phyloP scores from a whole-genome alignment of 2,797 vertebrate species.

The Microctenopoma lineatum region DNA sequence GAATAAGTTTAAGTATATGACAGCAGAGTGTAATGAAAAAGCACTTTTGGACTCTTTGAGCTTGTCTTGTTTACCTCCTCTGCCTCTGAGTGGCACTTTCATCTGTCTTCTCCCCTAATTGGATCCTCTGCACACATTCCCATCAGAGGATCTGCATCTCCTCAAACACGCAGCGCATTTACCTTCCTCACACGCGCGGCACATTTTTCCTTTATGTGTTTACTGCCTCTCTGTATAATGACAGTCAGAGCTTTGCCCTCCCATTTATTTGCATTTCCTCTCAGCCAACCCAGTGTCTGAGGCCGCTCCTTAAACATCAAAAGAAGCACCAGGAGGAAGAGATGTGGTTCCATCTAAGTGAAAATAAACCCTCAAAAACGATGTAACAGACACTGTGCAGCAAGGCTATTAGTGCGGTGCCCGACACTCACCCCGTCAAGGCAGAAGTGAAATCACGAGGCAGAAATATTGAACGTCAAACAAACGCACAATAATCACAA shows the following conservation, averaged over 20 bases:
- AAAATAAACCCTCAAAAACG: constrained; percentile 78
- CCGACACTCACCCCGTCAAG: constrained; percentile 55
- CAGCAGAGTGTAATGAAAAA: constrained; percentile 84
- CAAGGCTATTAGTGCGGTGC: constrained; percentile 66
- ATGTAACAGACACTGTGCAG: constrained; percentile 66
- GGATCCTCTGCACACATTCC: constrained; percentile 82
- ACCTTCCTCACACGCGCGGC: constrained; percentile 69
- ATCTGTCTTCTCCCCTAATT: constrained; percentile 86
- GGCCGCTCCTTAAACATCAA: constrained; percentile 77
- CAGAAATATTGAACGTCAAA: constrained; percentile 59
- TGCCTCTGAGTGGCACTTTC: constrained; percentile 86
- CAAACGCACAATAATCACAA: constrained; percentile 44
- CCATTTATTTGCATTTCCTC: constrained; percentile 82
- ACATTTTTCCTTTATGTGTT: constrained; percentile 77
- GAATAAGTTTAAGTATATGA: constrained; percentile 71
- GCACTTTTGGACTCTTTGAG: constrained; percentile 84
- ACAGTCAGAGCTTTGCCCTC: constrained; percentile 80
- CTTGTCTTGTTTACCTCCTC: constrained; percentile 84
- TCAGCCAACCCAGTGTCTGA: constrained; percentile 74
- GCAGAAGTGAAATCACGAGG: constrained; percentile 37
- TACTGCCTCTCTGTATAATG: constrained; percentile 78
- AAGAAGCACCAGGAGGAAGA: constrained; percentile 72
- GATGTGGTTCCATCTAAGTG: constrained; percentile 72
- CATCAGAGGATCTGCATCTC: constrained; percentile 81
- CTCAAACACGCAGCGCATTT: constrained; percentile 63